phyloP scores from a whole-genome alignment of 2,113 vertebrate genomes.

The Xiphias gladius region DNA sequence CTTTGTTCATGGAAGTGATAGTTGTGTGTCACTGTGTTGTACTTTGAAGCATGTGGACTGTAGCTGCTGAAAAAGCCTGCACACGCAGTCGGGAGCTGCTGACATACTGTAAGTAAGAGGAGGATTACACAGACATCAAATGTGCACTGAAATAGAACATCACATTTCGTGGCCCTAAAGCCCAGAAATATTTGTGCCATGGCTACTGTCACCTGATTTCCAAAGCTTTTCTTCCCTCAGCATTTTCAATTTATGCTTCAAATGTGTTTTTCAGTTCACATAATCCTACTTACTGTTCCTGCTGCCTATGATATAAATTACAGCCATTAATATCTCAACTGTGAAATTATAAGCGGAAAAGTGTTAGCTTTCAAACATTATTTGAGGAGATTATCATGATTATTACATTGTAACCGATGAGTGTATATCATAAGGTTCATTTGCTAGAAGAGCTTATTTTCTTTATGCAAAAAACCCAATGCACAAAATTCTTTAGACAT shows the following conservation, averaged over 20 bases:
- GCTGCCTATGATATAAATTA: constrained; percentile 12
- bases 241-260: background rate
- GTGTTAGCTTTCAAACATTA: constrained; percentile 9
- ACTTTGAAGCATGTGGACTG: constrained; percentile 36
- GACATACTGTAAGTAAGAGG: constrained; percentile 39
- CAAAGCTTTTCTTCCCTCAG: background rate
- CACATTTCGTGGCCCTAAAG: constrained; percentile 15
- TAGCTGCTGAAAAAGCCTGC: constrained; percentile 42
- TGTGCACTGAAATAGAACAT: constrained; percentile 47
- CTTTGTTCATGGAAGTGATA: too few relatives aligned
- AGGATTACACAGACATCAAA: constrained; percentile 57
- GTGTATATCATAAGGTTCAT: background rate
- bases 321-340: background rate
- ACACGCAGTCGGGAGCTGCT: constrained; percentile 37
- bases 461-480: background rate
- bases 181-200: constrained; percentile 13
- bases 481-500: background rate
- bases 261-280: constrained; percentile 4
- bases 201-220: background rate
- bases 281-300: background rate
- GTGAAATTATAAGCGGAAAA: too few relatives aligned
- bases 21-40: too few relatives aligned
- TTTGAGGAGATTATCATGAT: background rate
- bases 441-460: constrained; percentile 18
- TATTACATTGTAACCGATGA: background rate